Base-by-base conservation (phyloP, 2,888 invertebrate genomes). In the Amphipoea oculea region DNA sequence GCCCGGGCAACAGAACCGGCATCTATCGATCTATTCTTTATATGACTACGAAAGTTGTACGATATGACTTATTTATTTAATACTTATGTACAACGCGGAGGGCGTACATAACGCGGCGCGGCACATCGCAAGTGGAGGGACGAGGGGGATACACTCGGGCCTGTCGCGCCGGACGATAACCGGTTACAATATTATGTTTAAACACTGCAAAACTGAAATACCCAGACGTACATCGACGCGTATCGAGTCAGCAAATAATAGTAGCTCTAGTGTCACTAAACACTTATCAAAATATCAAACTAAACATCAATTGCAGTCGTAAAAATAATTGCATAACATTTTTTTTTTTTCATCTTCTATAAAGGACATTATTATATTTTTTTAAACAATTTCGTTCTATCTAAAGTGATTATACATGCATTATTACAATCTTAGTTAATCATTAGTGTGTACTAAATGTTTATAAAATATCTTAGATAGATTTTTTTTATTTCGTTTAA, bases 331-430 rank as follows among this genome's bases (percentile, higher is more conserved):
- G 89, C 89, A 90, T 89, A 87, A 77, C 63, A 70, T 72, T 69
- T 54, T 84, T 90, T 84, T 90, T 89, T 90, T 87, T 89, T 87
- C 81, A 83, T 87, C 87, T 86, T 89, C 90, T 88, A 80, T 85
- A 88, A 87, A 89, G 90, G 90, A 90, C 89, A 91, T 89, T 86
- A 89, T 88, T 89, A 89, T 89, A 88, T 88, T 88, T 89, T 91
- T 90, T 92, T 90, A 89, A 92, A 91, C 89, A 94, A 94, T 93
- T 94, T 95, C 93, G 91, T 89, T 94, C 95, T 95, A 96, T 93
- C 95, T 96, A 96, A 93, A 81, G 92, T 93, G 94, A 95, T 94
- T 94, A 95, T 92, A 95, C 93, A 95, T 92, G 93, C 94, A 93
- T 91, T 81, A 87, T 92, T 94, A 95, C 92, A 94, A 92, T 90